A percentile compares a stretch with the other conserved stretches of the same genome.
Evolutionary conservation across 92 coral and sea anemone species (phyloP).

Genomic region (Phenganax marumi): DNA sequence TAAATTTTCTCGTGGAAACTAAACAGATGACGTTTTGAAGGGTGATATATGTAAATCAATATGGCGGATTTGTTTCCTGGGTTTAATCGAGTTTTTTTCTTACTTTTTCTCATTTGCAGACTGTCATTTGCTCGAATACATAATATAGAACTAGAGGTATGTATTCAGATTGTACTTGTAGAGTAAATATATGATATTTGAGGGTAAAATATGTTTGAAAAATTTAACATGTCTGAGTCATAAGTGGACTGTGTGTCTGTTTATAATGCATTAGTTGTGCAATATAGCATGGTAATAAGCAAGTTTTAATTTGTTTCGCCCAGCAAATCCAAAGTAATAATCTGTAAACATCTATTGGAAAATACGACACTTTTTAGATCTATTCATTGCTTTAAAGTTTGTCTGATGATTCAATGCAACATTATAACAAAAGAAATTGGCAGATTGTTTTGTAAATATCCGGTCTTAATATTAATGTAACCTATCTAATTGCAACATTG

Average conservation of each 20-base stretch:
- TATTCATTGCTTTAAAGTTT: too few species aligned
- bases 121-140: conserved; percentile 12
- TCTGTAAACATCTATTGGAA: neutral
- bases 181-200: neutral
- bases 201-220: neutral
- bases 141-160: conserved; percentile 36
- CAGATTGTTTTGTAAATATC: neutral
- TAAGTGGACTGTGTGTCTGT: neutral
- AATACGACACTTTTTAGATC: too few species aligned
- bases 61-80: conserved; percentile 1
- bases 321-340: neutral
- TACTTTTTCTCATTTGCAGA: conserved; percentile 1
- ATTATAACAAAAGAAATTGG: neutral
- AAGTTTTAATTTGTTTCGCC: neutral
- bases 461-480: neutral
- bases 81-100: neutral
- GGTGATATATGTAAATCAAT: neutral
- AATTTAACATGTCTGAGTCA: neutral
- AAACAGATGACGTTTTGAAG: conserved; percentile 18
- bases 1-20: conserved; percentile 12
- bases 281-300: neutral
- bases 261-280: neutral
- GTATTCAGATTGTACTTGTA: neutral
- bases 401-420: too few species aligned
- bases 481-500: too few species aligned